Base-by-base conservation (phyloP, 1,140 invertebrate species). In the Cepaea nemoralis region DNA sequence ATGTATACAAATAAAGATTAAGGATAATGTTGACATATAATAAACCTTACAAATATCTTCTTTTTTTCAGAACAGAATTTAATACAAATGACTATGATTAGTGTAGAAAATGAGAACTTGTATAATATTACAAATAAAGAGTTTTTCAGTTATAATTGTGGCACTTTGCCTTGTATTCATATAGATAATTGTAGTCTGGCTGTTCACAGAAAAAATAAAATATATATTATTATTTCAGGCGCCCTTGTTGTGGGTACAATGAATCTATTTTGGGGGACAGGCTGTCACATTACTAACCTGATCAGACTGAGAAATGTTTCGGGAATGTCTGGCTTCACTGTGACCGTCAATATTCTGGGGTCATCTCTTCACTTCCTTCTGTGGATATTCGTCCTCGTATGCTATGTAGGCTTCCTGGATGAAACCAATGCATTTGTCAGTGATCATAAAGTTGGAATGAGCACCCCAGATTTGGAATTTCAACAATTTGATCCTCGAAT, bases 341-440 rank as follows among this genome's bases (percentile, higher is more conserved):
- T 80, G 22, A 5, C 24, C 31, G 31, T 80, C 24, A 70, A 73
- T 33, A 39, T 80, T 2, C 27, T 73, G 0, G 78, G 78, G 1
- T 71, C 78, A 33, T 14, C 35, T 1, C 45, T 73, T n/a, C 78
- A 80, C 35, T 80, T 67, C 39, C 35, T 55, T 19, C 45, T 80
- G 19, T 80, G 78, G 78, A n/a, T 40, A 24, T 80, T 80, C 31
- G 45, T 73, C 8, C 42, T 80, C 24, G 24, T 73, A 0, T 80
- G 78, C 33, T 80, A 71, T 48, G 37, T 80, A n/a, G 78, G 78
- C 42, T 73, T 80, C 35, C 24, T 80, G 48, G 78, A 80, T 67
- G 78, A 80, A 39, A 50, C 73, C 6, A 39, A 22, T 39, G 37
- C 69, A 40, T 27, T 39, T 45, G 59, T 31, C n/a, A 6, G 33